Evolutionary conservation across 2,888 invertebrate species (phyloP), one percentile per base, ranked within the genome.

Genomic region (Protophormia terraenovae): DNA sequence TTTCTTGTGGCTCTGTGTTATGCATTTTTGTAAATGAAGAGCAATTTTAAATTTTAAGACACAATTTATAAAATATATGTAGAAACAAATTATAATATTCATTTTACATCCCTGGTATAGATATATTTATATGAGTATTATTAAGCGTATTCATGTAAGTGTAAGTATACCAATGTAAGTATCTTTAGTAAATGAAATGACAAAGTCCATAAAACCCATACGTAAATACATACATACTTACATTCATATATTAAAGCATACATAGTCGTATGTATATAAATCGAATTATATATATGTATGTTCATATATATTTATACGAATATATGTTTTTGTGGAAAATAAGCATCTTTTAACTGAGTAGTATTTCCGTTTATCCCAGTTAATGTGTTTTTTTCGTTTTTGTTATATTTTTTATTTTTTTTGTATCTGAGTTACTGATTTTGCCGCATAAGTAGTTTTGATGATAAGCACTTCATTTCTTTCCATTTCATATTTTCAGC

Each of bases 391-490:
- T n/a, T n/a, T 58, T 35, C 32, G 41, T 45, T 4, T 19, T 7
- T 50, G 62, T 50, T 78, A 32, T n/a, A 19, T 41, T 62, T 47
- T 16, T 6, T 7, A 7, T 64, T 41, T 24, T 53, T 50, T 8
- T 12, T 55, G n/a, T 41, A 47, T 47, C 29, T 47, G 1, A 29
- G 47, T 29, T 66, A 10, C 53, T 50, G 66, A 73, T 58, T 73
- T 80, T 80, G 80, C 73, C 50, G 72, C 73, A 73, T 80, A 73
- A 80, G 79, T 80, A 73, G 80, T 80, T 73, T 66, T 53, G 66
- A 73, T 47, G 72, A 80, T 73, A 73, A 80, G 73, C 60, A 50
- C 58, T 67, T 67, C 47, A 66, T 58, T 62, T 64, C 71, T 22
- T 50, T 16, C 3, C 7, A 62, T 41, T 67, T 80, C 50, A 80